Percentiles rank a stretch among this genome's conserved stretches.
phyloP scores from a whole-genome alignment of 2,888 invertebrate species.

The Syrphus vitripennis region DNA sequence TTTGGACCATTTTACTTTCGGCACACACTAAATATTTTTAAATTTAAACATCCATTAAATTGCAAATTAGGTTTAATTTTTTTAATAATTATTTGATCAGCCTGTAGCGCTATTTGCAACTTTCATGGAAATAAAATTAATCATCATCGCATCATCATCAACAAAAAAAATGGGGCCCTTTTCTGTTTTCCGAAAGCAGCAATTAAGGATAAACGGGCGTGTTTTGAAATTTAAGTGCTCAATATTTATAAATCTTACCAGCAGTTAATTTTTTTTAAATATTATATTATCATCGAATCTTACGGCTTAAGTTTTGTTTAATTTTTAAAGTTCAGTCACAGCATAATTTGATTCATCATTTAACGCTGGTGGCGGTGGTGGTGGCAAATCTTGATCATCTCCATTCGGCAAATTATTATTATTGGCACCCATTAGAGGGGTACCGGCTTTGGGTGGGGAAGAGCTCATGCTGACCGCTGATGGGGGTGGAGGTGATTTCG shows the following conservation, averaged over 20 bases:
- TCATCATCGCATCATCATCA: conserved; percentile 34
- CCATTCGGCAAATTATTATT: conserved; percentile 71
- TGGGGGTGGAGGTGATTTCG: conserved; percentile 72
- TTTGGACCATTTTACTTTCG: no score
- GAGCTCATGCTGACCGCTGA: conserved; percentile 63
- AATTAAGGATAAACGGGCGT: conserved; percentile 56
- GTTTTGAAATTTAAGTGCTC: neutral
- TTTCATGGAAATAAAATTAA: conserved; percentile 17
- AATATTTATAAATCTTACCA: conserved; percentile 41
- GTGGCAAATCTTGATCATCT: conserved; percentile 78
- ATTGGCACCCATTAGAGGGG: conserved; percentile 65
- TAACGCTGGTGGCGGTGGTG: conserved; percentile 79
- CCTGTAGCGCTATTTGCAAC: conserved; percentile 73
- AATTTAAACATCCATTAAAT: conserved; percentile 44
- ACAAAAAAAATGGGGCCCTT: conserved; percentile 9
- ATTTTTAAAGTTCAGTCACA: conserved; percentile 80
- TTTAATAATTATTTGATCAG: conserved; percentile 71
- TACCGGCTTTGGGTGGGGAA: conserved; percentile 57
- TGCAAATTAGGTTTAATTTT: conserved; percentile 65
- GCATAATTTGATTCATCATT: conserved; percentile 81
- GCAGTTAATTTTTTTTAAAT: conserved; percentile 27
- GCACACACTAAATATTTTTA: no score
- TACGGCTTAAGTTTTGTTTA: conserved; percentile 17
- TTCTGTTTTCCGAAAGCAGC: conserved; percentile 55
- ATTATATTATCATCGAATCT: neutral